Evolutionary conservation across 2,797 vertebrate genomes (phyloP).

Genomic region (Phataginus tricuspis): DNA sequence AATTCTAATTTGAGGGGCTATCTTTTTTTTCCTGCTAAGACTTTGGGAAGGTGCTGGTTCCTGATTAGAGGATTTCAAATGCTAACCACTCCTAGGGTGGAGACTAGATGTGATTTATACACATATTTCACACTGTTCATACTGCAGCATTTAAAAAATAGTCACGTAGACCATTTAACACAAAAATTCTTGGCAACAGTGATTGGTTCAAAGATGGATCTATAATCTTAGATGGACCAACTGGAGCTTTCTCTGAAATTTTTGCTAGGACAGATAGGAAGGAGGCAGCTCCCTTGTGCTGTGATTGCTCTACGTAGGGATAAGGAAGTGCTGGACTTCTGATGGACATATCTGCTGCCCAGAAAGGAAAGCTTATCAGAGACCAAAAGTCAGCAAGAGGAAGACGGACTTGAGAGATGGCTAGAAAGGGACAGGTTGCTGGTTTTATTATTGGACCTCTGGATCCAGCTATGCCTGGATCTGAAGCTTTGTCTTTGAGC

Average conservation of each 20-base stretch:
- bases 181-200: neutral
- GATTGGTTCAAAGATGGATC: conserved; percentile 33
- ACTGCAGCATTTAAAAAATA: conserved; percentile 30
- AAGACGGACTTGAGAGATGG: neutral
- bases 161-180: neutral
- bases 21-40: conserved; percentile 10
- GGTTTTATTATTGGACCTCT: conserved; percentile 8
- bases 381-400: conserved; percentile 17
- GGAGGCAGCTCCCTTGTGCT: neutral
- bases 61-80: conserved; percentile 56
- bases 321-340: neutral
- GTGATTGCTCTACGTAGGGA: neutral
- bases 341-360: neutral
- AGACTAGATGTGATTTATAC: conserved; percentile 13
- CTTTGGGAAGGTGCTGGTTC: conserved; percentile 13
- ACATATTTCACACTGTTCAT: conserved; percentile 27
- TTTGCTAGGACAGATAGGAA: conserved; percentile 22
- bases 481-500: conserved; percentile 31
- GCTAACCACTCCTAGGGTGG: neutral
- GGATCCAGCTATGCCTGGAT: neutral
- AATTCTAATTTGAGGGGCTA: conserved; percentile 2
- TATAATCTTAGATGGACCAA: neutral
- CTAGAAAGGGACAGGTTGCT: conserved; percentile 10
- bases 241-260: neutral
- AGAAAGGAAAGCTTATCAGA: conserved; percentile 32